Percentiles rank a stretch among this genome's conserved stretches.
phyloP scores from a whole-genome alignment of 2,113 vertebrate genomes.

The Tetraodon nigroviridis region DNA sequence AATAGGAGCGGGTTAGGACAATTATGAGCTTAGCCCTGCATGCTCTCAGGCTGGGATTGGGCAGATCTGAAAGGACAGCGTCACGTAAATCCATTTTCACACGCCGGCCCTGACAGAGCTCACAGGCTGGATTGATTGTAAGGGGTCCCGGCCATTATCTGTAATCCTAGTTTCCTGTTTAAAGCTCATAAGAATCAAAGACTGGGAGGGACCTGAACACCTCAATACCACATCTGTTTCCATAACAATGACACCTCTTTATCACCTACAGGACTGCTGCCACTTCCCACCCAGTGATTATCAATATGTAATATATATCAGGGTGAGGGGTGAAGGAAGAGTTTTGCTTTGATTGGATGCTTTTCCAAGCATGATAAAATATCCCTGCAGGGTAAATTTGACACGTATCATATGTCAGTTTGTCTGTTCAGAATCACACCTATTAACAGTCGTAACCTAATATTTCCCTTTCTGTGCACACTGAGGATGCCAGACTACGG shows the following conservation, averaged over 20 bases:
- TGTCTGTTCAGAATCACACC: conserved; percentile 42
- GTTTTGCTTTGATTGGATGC: conserved; percentile 45
- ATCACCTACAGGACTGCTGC: conserved; percentile 53
- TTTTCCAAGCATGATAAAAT: conserved; percentile 38
- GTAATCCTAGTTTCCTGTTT: conserved; percentile 75
- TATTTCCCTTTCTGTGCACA: conserved; percentile 53
- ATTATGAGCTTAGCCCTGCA: conserved; percentile 86
- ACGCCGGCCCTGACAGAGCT: conserved; percentile 68
- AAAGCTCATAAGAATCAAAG: conserved; percentile 69
- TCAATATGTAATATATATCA: conserved; percentile 57
- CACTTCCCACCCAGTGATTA: conserved; percentile 52
- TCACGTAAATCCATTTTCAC: conserved; percentile 77
- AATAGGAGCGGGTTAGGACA: conserved; percentile 80
- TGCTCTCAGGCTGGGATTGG: conserved; percentile 76
- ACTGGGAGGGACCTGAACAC: conserved; percentile 54
- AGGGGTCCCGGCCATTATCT: conserved; percentile 71
- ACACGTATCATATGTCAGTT: conserved; percentile 40
- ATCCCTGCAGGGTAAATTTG: conserved; percentile 27
- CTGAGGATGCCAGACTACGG: conserved; percentile 33
- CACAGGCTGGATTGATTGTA: conserved; percentile 66
- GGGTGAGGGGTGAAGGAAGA: conserved; percentile 11
- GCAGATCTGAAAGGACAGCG: conserved; percentile 77
- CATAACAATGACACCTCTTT: conserved; percentile 61
- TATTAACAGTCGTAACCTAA: conserved; percentile 57
- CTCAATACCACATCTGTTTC: conserved; percentile 59